A percentile compares a stretch with the other conserved stretches of the same genome.
phyloP scores from a whole-genome alignment of 2,888 invertebrate species.

The Spodoptera littoralis region DNA sequence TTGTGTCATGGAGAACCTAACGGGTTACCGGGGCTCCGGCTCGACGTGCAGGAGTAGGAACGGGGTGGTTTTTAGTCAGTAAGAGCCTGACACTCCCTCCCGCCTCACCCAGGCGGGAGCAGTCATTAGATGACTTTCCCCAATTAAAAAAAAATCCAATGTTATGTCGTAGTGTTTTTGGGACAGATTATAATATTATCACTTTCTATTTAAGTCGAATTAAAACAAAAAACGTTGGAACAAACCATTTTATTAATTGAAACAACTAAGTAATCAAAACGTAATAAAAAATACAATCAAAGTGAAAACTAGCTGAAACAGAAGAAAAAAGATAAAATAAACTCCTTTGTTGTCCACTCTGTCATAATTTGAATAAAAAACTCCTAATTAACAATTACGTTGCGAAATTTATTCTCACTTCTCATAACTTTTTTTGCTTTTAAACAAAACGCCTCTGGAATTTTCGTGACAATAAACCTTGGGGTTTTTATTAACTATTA shows the following conservation, averaged over 20 bases:
- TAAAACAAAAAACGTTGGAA: conserved; percentile 1
- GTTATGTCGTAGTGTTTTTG: background rate
- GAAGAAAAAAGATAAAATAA: conserved; percentile 22
- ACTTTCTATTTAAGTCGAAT: no score
- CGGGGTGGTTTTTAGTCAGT: no score
- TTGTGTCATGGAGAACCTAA: no score
- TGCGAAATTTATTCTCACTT: conserved; percentile 46
- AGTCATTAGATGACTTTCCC: no score
- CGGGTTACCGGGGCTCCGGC: no score
- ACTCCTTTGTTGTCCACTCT: conserved; percentile 41
- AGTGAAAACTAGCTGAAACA: conserved; percentile 27
- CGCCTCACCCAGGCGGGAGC: no score
- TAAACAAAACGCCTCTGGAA: conserved; percentile 29
- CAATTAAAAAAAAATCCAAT: no score
- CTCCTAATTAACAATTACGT: conserved; percentile 53
- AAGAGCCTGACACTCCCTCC: no score
- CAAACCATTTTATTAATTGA: conserved; percentile 7
- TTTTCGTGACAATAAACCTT: conserved; percentile 5
- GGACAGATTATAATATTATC: background rate
- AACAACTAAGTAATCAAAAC: conserved; percentile 27
- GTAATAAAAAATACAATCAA: conserved; percentile 23
- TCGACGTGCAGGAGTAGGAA: no score
- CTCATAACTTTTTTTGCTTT: conserved; percentile 6
- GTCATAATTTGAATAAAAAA: conserved; percentile 43
- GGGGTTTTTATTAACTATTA: no score